Base-by-base conservation (phyloP, 2,113 vertebrate species). In the Scolopax mira region DNA sequence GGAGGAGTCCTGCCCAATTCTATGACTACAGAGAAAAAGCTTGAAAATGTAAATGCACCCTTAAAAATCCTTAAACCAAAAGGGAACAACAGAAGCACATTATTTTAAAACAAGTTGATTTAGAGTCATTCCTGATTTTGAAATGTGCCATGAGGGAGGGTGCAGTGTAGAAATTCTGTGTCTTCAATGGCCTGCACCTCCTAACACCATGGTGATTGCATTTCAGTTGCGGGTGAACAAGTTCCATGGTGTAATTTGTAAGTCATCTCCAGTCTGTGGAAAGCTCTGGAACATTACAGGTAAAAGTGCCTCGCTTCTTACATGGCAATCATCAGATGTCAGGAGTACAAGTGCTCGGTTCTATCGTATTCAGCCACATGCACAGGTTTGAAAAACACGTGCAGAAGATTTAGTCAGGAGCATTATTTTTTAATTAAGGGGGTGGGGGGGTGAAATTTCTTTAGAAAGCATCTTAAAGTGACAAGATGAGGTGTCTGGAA, bases 381-480 rank as follows among this genome's bases (percentile, higher is more conserved):
- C 80, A 79, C 15, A 77, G 39, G 58, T 78, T 89, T 81, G 42
- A 79, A 93, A 96, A 86, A 67, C 81, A 79, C 5, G 4, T 85
- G 64, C 77, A 82, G 35, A 61, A 73, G 89, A 89, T 67, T 73
- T 88, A 90, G 88, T 65, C 42, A 69, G 74, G 13, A 90, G 78
- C 78, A 73, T 83, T 96, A 92, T 94, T 44, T 46, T 46, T 46
- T 46, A 46, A 46, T 46, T 46, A 46, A 46, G 70, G 37, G 23
- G n/a, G 58, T 13, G 23, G 18, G 28, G 28, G 3, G 27, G 18
- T 10, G 8, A 25, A 88, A 89, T 88, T 54, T 54, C 90, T 92
- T 92, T 91, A 89, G 88, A 94, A 94, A 94, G 85, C 64, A 88
- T 72, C 88, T 94, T 91, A 95, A 93, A 85, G 61, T 85, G 92